Base-by-base conservation (phyloP, 2,888 invertebrate species). In the Pristionchus mayeri region DNA sequence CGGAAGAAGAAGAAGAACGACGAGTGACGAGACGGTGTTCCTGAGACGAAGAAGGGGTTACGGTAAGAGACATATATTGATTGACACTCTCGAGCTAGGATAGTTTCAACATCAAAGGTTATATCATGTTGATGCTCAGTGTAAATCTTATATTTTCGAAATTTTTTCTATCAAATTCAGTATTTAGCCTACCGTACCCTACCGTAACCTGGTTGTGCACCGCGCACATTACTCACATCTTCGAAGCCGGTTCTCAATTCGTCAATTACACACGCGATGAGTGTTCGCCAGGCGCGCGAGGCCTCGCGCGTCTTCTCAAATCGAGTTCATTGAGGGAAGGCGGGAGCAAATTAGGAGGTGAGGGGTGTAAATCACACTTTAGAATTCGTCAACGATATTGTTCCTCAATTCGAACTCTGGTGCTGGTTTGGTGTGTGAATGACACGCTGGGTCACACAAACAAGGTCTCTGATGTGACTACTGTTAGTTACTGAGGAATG, bases 161-260 rank as follows among this genome's bases (percentile, higher is more conserved):
- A 44, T 9, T 44, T 44, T 9, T 13, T 9, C 44, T 44, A 44
- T 44, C 44, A 44, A n/a, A n/a, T n/a, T n/a, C n/a, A n/a, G n/a
- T n/a, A n/a, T n/a, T n/a, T n/a, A n/a, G n/a, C n/a, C n/a, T n/a
- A n/a, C n/a, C n/a, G n/a, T n/a, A n/a, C n/a, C n/a, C n/a, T n/a
- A n/a, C n/a, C n/a, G n/a, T n/a, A n/a, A n/a, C n/a, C n/a, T n/a
- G n/a, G n/a, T n/a, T n/a, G n/a, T n/a, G n/a, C n/a, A n/a, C n/a
- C n/a, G n/a, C n/a, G n/a, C n/a, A n/a, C n/a, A n/a, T n/a, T n/a
- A 24, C 76, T 76, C 48, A 90, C 92, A 11, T 88, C 91, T 24
- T 92, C 92, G 84, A 92, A 92, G 52, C 91, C 91, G 78, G 88
- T 88, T 13, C 92, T 86, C 79, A 92, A 83, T 85, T 92, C 92